phyloP scores from a whole-genome alignment of 2,888 invertebrate species.

The Cryptus armator region DNA sequence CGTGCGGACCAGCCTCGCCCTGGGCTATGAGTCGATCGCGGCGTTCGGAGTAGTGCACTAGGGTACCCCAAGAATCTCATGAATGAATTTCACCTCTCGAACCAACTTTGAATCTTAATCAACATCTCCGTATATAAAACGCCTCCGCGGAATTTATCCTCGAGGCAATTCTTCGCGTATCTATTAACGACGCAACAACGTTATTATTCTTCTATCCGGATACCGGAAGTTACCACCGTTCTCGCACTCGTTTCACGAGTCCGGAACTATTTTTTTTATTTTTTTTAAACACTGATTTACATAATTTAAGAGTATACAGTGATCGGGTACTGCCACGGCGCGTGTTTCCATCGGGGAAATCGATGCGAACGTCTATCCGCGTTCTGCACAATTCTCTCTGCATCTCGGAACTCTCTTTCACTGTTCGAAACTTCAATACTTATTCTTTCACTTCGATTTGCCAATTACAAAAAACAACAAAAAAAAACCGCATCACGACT shows the following conservation, averaged over 20 bases:
- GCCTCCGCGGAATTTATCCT: slow-evolving; percentile 64
- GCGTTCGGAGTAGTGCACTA: slow-evolving; percentile 42
- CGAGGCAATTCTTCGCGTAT: background rate
- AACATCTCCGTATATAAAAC: slow-evolving; percentile 47
- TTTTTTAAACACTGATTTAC: background rate
- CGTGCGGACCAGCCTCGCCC: slow-evolving; percentile 81
- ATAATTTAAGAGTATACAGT: slow-evolving; percentile 14
- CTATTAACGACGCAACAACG: background rate
- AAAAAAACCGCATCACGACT: too few relatives aligned
- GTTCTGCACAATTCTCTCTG: background rate
- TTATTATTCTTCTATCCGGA: background rate
- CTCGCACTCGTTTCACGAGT: slow-evolving; percentile 1
- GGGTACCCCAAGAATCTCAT: slow-evolving; percentile 74
- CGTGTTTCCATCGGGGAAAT: slow-evolving; percentile 30
- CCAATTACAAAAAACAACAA: background rate
- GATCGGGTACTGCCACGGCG: background rate
- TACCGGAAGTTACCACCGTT: background rate
- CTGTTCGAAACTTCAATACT: background rate
- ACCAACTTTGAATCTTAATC: slow-evolving; percentile 41
- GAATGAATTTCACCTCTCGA: slow-evolving; percentile 77
- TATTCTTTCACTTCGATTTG: slow-evolving; percentile 23
- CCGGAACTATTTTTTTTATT: slow-evolving; percentile 6
- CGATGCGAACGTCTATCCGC: slow-evolving; percentile 9
- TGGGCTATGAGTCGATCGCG: slow-evolving; percentile 73
- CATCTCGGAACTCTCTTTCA: slow-evolving; percentile 6